A percentile compares a stretch with the other conserved stretches of the same genome.
Evolutionary conservation across 2,888 invertebrate genomes (phyloP).

Genomic region (Craniophora ligustri): DNA sequence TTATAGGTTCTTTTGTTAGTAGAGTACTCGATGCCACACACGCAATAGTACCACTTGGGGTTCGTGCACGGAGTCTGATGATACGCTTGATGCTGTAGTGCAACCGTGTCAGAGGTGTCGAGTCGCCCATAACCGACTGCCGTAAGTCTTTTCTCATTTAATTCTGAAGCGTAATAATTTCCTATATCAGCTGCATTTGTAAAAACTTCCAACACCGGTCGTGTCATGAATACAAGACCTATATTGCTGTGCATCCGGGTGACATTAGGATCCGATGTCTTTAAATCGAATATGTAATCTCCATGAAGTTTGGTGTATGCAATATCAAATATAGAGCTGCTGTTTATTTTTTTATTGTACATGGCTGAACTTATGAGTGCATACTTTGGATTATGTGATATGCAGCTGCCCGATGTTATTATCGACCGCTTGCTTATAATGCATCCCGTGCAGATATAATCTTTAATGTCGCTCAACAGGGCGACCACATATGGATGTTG

Average conservation of each 20-base stretch:
- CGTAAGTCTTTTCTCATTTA: conserved; percentile 60
- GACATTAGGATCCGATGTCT: conserved; percentile 55
- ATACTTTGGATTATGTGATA: conserved; percentile 58
- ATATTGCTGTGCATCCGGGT: conserved; percentile 72
- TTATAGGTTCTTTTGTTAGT: conserved; percentile 52
- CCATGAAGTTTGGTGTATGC: conserved; percentile 60
- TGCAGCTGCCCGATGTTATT: conserved; percentile 75
- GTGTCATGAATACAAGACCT: conserved; percentile 66
- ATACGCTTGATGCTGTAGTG: conserved; percentile 68
- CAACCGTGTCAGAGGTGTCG: conserved; percentile 43
- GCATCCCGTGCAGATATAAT: conserved; percentile 72
- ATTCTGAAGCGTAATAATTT: conserved; percentile 66
- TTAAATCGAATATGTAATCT: conserved; percentile 66
- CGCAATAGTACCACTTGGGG: conserved; percentile 76
- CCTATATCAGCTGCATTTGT: conserved; percentile 61
- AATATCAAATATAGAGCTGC: conserved; percentile 60
- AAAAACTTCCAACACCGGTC: conserved; percentile 60
- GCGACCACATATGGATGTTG: conserved; percentile 72
- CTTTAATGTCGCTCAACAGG: conserved; percentile 60
- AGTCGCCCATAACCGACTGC: conserved; percentile 70
- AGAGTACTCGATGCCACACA: conserved; percentile 71
- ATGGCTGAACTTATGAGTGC: conserved; percentile 68
- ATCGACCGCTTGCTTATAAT: conserved; percentile 65
- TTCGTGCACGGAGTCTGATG: conserved; percentile 69
- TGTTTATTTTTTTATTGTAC: conserved; percentile 50